phyloP scores from a whole-genome alignment of 2,113 vertebrate genomes.

The Chaetodon trifascialis region DNA sequence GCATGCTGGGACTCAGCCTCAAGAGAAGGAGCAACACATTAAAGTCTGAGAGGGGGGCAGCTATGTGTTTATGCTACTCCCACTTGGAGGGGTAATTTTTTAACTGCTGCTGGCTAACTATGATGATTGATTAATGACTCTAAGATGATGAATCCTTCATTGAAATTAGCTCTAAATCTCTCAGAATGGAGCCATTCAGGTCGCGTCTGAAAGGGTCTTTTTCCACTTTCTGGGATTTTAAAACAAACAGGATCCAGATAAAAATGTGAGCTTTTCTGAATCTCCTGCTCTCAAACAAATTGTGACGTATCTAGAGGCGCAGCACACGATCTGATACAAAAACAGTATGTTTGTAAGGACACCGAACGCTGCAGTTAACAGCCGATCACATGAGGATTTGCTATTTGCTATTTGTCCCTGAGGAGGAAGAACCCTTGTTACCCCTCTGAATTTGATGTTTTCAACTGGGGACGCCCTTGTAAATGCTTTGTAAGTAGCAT shows the following conservation, averaged over 20 bases:
- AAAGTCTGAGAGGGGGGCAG: background rate
- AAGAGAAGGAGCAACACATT: conserved; percentile 13
- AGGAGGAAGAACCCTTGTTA: no score
- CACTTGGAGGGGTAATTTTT: background rate
- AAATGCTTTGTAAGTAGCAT: no score
- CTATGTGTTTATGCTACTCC: conserved; percentile 2
- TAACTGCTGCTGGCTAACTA: background rate
- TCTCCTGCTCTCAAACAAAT: no score
- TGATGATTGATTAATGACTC: conserved; percentile 7
- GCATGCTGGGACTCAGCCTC: conserved; percentile 30
- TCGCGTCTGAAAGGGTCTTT: background rate
- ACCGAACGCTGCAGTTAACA: no score
- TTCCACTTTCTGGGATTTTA: background rate
- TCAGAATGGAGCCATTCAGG: background rate
- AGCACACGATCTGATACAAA: background rate
- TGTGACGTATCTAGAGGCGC: no score
- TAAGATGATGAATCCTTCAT: background rate
- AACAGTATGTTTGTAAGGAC: no score
- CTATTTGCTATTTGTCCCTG: no score
- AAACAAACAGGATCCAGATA: background rate
- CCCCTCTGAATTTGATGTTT: no score
- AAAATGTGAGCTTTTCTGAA: background rate
- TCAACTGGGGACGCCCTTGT: no score
- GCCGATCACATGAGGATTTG: background rate
- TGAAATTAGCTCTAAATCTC: background rate